These are phyloP conservation scores for Telenomus remus DNA, from an alignment of 1,140 invertebrate species.

Conservation along the genomic window DNA sequence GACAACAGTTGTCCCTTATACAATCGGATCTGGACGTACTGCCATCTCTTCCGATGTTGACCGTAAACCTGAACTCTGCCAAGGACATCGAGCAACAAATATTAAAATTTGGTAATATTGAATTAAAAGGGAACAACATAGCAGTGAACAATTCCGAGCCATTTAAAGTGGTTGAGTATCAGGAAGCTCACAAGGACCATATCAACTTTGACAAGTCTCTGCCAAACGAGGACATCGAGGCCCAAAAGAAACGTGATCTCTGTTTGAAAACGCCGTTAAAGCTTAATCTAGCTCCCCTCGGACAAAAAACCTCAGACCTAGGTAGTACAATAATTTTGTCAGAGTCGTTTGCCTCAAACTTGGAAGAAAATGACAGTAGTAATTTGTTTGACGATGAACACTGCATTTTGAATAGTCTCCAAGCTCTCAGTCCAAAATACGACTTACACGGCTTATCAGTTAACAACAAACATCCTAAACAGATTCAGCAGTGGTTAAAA, in stretches of 20 bases:
- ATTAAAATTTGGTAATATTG: constrained; percentile 73
- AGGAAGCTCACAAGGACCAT: constrained; percentile 71
- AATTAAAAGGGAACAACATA: constrained; percentile 73
- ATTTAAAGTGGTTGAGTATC: constrained; percentile 71
- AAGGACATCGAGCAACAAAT: constrained; percentile 71
- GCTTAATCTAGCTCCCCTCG: neutral
- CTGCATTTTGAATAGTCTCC: constrained; percentile 14
- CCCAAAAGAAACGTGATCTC: constrained; percentile 37
- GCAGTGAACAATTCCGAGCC: constrained; percentile 68
- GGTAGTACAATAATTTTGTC: constrained; percentile 12
- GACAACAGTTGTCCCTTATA: constrained; percentile 70
- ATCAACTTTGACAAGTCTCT: constrained; percentile 76
- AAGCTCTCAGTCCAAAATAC: constrained; percentile 46
- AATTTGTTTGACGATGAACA: constrained; percentile 44
- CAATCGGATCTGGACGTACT: constrained; percentile 65
- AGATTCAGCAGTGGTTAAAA: constrained; percentile 77
- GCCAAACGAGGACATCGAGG: constrained; percentile 59
- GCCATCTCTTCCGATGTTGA: constrained; percentile 61
- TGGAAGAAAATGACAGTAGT: constrained; percentile 6
- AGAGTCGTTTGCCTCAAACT: constrained; percentile 7
- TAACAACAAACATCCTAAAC: constrained; percentile 71
- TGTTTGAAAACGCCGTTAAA: constrained; percentile 50
- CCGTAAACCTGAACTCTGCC: constrained; percentile 66
- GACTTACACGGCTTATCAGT: constrained; percentile 19
- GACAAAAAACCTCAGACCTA: constrained; percentile 7